Evolutionary conservation across 2,797 vertebrate genomes (phyloP), one percentile per base, ranked within the genome.

Genomic region (Pelobates cultripes): DNA sequence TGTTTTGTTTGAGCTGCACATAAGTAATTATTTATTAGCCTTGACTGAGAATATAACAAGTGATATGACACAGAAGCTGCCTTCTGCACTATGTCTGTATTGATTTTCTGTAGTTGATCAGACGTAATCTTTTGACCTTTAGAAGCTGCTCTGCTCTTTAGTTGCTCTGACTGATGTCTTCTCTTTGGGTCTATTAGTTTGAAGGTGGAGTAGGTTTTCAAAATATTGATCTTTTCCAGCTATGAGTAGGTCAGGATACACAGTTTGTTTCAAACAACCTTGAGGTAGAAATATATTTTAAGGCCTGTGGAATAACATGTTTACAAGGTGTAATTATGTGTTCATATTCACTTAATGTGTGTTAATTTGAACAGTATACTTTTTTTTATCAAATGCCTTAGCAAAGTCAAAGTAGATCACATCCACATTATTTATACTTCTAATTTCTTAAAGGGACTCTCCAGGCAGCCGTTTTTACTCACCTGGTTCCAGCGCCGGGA

Each of bases 141-240:
- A 28, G 64, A 73, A 61, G 61, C 53, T 66, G 41, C 43, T n/a
- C n/a, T n/a, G n/a, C n/a, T n/a, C n/a, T n/a, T n/a, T n/a, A n/a
- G n/a, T n/a, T 14, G 43, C 70, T 51, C 55, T 12, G 17, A 71
- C 70, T 79, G 28, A 66, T 28, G 77, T 41, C 68, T 40, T 43
- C 45, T 67, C 14, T 40, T 6, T n/a, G 68, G 15, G 28, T 55
- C 44, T 79, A 17, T 53, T 60, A 51, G 15, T 66, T 64, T 7
- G 45, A 73, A 73, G 43, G 42, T 73, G 45, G 61, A 55, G 55
- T 4, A 41, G 43, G 77, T 43, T 8, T 17, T 64, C 40, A 14
- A 13, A 41, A 44, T 72, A 79, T 79, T 79, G 77, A 71, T 79
- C 77, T 47, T 72, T 47, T 47, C 17, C 77, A 72, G 51, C 17